Evolutionary conservation across 2,888 invertebrate genomes (phyloP).

Genomic region (Fragum whitleyi): DNA sequence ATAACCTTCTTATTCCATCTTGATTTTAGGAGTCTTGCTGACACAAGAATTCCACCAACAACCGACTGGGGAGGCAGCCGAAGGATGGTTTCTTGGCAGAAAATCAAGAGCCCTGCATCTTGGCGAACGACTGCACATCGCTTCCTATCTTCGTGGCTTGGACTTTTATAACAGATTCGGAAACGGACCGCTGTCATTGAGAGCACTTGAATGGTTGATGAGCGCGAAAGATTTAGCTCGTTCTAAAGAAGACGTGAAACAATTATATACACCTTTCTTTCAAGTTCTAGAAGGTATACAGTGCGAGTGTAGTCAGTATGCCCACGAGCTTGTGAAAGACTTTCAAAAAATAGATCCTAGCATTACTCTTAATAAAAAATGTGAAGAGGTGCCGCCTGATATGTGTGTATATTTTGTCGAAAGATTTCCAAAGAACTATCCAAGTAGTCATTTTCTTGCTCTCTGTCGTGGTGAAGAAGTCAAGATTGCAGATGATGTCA

Average conservation of each 20-base stretch:
- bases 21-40: not conserved
- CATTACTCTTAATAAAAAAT: not conserved
- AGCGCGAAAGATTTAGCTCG: not conserved
- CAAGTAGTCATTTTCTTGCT: not conserved
- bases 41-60: not conserved
- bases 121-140: not conserved
- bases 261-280: not conserved
- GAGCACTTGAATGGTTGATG: not conserved
- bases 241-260: not conserved
- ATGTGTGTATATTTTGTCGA: not conserved
- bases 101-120: not conserved
- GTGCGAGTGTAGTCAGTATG: not conserved
- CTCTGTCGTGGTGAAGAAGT: constrained; percentile 11
- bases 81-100: not conserved
- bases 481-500: not conserved
- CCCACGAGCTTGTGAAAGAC: not conserved
- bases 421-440: not conserved
- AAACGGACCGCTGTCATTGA: not conserved
- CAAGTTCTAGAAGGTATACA: not conserved
- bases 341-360: not conserved
- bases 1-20: no score
- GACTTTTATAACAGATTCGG: not conserved
- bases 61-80: not conserved
- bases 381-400: not conserved
- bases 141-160: not conserved